These are phyloP conservation scores for Rhopalosiphum nymphaeae DNA, from an alignment of 2,888 invertebrate species.

Conservation along the genomic window DNA sequence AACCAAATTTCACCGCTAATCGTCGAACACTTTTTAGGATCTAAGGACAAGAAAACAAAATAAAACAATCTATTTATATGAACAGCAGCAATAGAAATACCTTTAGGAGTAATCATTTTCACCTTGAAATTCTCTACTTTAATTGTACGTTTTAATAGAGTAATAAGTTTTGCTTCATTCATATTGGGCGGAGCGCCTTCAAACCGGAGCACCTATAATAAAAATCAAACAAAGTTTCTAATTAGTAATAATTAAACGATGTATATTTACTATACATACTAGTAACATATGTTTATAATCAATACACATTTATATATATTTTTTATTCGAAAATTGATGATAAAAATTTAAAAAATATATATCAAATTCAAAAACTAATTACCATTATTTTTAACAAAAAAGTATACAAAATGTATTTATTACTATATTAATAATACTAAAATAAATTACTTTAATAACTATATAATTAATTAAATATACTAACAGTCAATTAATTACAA, in stretches of 20 bases:
- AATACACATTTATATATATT: neutral
- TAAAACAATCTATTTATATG: neutral
- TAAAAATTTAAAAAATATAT: neutral
- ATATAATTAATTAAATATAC: too few species aligned
- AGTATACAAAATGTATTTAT: neutral
- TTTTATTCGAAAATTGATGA: neutral
- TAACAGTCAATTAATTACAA: too few species aligned
- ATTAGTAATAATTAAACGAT: neutral
- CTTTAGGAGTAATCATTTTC: neutral
- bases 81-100: neutral
- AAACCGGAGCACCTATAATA: neutral
- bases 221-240: neutral
- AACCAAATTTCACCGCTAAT: neutral
- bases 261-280: neutral
- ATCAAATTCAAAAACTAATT: neutral
- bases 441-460: too few species aligned
- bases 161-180: neutral
- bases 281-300: neutral
- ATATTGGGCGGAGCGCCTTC: neutral
- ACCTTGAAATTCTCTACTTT: neutral
- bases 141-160: neutral
- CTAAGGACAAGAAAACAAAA: neutral
- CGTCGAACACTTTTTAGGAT: neutral
- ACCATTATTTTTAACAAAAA: neutral
- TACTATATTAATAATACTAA: neutral